Evolutionary conservation across 2,797 vertebrate species (phyloP).

Genomic region (Sebastes reedi): DNA sequence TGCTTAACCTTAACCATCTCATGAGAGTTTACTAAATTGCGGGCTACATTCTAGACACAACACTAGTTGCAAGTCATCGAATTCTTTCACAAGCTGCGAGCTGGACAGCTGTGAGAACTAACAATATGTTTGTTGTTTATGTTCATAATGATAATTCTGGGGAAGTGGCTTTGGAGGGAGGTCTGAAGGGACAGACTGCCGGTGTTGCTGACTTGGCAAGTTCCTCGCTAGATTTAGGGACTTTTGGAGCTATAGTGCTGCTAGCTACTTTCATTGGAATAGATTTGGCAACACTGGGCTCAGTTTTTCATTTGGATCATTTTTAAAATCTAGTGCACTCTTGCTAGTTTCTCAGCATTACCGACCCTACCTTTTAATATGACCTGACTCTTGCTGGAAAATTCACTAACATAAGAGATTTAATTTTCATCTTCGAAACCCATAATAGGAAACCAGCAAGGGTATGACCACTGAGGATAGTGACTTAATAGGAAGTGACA

Average conservation of each 20-base stretch:
- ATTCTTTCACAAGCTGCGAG: no score
- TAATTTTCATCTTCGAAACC: neutral
- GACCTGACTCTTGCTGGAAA: neutral
- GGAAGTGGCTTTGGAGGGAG: neutral
- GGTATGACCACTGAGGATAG: neutral
- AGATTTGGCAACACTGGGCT: neutral
- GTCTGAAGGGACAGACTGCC: neutral
- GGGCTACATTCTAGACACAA: no score
- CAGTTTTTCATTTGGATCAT: no score
- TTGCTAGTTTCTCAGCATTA: neutral
- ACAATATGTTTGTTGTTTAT: neutral
- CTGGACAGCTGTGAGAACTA: no score
- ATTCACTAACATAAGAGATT: neutral
- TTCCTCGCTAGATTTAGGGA: neutral
- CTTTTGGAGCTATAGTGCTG: neutral
- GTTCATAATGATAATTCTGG: neutral
- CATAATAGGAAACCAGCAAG: neutral
- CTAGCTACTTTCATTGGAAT: neutral
- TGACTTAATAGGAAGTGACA: conserved; percentile 46
- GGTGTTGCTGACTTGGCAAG: no score
- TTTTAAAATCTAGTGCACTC: neutral
- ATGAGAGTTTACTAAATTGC: no score
- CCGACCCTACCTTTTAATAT: neutral
- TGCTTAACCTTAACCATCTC: no score
- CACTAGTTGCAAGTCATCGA: no score